Evolutionary conservation across 2,888 invertebrate genomes (phyloP), one percentile per base, ranked within the genome.

Genomic region (Eudasyphora cyanicolor): DNA sequence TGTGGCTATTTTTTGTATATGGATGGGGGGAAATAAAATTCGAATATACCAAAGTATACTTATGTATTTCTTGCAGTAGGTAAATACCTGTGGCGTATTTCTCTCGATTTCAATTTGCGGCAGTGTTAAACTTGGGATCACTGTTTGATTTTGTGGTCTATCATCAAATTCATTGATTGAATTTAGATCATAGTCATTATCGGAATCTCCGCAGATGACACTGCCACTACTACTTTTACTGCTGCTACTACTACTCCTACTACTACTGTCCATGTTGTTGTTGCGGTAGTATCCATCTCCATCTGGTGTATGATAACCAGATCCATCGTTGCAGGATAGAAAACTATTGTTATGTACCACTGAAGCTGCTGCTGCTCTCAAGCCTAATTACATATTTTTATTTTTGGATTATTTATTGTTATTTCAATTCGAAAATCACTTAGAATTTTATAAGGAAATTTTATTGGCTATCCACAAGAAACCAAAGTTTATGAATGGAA

Each of bases 221-320:
- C 60, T 84, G 35, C 83, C 85, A 42, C 82, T 85, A 71, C 77
- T 82, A 67, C 75, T 86, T 69, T 84, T 85, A 76, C 85, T 17
- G 85, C 86, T 79, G 77, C 67, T 85, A 57, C 62, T 71, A 29
- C 70, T 71, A 29, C 70, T 82, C 69, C 67, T 67, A 38, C 49
- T 27, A 54, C 51, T 79, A 57, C 76, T 45, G 82, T 87, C 82
- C 21, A 54, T 54, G n/a, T 74, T 76, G 29, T 42, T 45, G 10
- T 67, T 78, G 84, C n/a, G n/a, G n/a, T 62, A 69, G 19, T 94
- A 94, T 24, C 94, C 93, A 78, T 93, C 95, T 89, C 95, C 95
- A 86, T 96, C 94, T 19, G 97, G 96, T 0, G 97, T 97, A 91
- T 96, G 96, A 92, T 95, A 97, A 82, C 96, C 96, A 79, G 95